These are phyloP conservation scores for Rhynchotus rufescens DNA, from an alignment of 2,797 vertebrate genomes.

Conservation along the genomic window DNA sequence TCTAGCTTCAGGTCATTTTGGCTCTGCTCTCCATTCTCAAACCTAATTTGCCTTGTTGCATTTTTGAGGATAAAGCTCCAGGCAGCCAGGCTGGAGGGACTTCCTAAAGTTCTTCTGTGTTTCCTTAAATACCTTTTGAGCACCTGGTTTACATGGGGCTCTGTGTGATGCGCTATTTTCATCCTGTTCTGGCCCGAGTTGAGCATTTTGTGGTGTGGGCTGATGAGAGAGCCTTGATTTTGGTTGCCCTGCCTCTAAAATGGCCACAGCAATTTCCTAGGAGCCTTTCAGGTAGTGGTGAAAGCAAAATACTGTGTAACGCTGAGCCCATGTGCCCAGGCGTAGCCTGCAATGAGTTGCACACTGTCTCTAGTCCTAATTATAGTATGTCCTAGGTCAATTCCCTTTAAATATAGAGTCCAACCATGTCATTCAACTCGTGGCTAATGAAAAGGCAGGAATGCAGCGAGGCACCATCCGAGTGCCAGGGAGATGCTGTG, in stretches of 20 bases:
- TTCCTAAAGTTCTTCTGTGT: not conserved
- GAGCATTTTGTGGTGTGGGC: not conserved
- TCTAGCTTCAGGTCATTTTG: not conserved
- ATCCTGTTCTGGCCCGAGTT: not conserved
- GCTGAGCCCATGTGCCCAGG: not conserved
- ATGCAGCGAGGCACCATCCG: not conserved
- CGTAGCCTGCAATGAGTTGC: not conserved
- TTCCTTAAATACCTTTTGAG: not conserved
- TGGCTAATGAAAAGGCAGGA: slow-evolving; percentile 54
- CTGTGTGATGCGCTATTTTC: not conserved
- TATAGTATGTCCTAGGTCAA: slow-evolving; percentile 22
- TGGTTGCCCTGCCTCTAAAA: not conserved
- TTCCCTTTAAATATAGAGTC: slow-evolving; percentile 38
- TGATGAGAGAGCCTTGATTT: not conserved
- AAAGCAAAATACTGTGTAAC: not conserved
- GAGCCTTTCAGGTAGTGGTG: slow-evolving; percentile 22
- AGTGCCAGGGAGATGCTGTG: not conserved
- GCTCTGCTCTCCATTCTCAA: fast-evolving
- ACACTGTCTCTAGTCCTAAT: slow-evolving; percentile 14
- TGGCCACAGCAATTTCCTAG: not conserved
- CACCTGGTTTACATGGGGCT: not conserved
- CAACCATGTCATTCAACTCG: not conserved
- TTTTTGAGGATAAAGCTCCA: not conserved
- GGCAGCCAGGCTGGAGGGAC: not conserved
- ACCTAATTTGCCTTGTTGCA: not conserved